Evolutionary conservation across 1,140 invertebrate genomes (phyloP), one percentile per base, ranked within the genome.

Genomic region (Drosophila kikkawai): DNA sequence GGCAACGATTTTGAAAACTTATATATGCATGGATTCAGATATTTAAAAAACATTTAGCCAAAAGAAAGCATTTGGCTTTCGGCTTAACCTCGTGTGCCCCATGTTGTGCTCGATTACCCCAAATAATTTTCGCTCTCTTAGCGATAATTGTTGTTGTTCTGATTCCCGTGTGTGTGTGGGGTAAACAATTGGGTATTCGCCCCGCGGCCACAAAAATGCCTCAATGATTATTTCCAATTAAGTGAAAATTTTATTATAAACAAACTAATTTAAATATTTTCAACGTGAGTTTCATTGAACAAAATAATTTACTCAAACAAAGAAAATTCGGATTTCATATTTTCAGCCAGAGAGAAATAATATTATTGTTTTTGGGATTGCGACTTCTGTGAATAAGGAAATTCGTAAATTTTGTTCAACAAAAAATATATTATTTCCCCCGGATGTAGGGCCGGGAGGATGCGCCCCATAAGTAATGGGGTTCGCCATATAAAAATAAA

Each of bases 221-320:
- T 71, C 66, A 82, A 76, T 75, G 85, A 90, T 90, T 84, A 85
- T 90, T 83, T 90, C 85, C 81, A 90, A 90, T 90, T 85, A 90
- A 90, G 85, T 90, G 85, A 90, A 90, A 90, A 90, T 90, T 90
- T 90, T 90, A 90, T 90, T 90, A 90, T 90, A 90, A 90, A 90
- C 85, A 90, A 85, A 81, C 84, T 80, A 74, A 87, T 88, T 88
- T 87, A 87, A 87, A 87, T 84, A 87, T 88, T 87, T 88, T 83
- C 76, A 66, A 61, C 80, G 64, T 83, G 80, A 73, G 80, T 77
- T 83, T 88, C 84, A 88, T 88, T 83, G 60, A 77, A 59, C 69
- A 71, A 77, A 82, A 88, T 88, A 87, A 88, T 87, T 84, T 88
- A 87, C 80, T 84, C 80, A 75, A 61, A 42, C 56, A 48, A 61